These are phyloP conservation scores for Molothrus ater DNA, from an alignment of 2,797 vertebrate genomes.

Conservation along the genomic window DNA sequence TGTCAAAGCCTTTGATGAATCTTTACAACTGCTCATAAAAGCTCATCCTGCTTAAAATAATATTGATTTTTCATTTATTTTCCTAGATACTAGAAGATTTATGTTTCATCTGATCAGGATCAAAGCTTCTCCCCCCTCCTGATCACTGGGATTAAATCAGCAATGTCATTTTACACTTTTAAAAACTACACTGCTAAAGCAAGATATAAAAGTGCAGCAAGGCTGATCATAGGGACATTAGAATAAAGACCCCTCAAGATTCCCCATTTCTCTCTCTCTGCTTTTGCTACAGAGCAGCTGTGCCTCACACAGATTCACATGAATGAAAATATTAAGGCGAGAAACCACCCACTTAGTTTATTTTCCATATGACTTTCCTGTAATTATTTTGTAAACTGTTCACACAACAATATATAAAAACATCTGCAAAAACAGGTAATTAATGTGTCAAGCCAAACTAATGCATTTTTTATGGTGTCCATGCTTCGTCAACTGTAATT, in stretches of 20 bases:
- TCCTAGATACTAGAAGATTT: constrained; percentile 62
- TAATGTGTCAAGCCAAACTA: constrained; percentile 94
- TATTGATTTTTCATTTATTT: constrained; percentile 66
- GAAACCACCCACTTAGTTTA: constrained; percentile 90
- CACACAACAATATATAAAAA: constrained; percentile 94
- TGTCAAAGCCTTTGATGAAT: constrained; percentile 60
- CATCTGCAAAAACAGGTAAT: constrained; percentile 99
- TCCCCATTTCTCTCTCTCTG: constrained; percentile 67
- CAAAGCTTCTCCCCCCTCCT: constrained; percentile 56
- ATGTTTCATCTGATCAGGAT: constrained; percentile 69
- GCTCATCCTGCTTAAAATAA: constrained; percentile 67
- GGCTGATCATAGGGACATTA: constrained; percentile 69
- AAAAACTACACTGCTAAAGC: constrained; percentile 59
- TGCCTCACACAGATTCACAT: constrained; percentile 83
- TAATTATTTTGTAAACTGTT: constrained; percentile 93
- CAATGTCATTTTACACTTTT: constrained; percentile 67
- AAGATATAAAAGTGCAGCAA: constrained; percentile 69
- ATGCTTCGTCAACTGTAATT: constrained; percentile 91
- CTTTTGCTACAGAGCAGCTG: constrained; percentile 83
- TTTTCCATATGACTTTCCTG: constrained; percentile 91
- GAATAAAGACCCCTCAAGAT: constrained; percentile 80
- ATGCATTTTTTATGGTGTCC: constrained; percentile 91
- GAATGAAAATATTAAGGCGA: constrained; percentile 90
- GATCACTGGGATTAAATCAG: constrained; percentile 63
- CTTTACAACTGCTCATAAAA: constrained; percentile 62